phyloP scores from a whole-genome alignment of 2,797 vertebrate species.

The Danio aesculapii region DNA sequence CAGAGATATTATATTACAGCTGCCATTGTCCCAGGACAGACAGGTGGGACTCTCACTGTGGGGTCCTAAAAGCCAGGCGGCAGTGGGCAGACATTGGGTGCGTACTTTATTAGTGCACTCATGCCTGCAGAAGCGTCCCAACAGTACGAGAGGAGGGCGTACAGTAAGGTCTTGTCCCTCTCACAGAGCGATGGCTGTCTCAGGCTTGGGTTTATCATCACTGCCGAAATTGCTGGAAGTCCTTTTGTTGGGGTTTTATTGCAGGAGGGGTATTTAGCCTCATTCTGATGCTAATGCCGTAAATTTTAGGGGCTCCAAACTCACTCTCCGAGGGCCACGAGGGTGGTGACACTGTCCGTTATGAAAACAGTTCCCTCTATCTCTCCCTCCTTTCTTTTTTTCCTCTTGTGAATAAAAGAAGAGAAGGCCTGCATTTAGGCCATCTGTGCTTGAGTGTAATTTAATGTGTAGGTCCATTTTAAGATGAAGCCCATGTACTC shows the following conservation, averaged over 20 bases:
- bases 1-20: constrained; percentile 84
- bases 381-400: constrained; percentile 65
- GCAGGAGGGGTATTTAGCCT: constrained; percentile 71
- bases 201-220: constrained; percentile 75
- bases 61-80: constrained; percentile 73
- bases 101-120: constrained; percentile 80
- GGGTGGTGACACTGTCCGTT: constrained; percentile 69
- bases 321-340: constrained; percentile 69
- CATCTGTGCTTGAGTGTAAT: constrained; percentile 69
- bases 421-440: constrained; percentile 56
- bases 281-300: constrained; percentile 83
- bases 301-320: constrained; percentile 73
- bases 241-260: constrained; percentile 74
- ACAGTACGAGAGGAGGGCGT: constrained; percentile 75
- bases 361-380: constrained; percentile 67
- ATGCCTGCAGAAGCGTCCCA: constrained; percentile 80
- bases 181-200: constrained; percentile 73
- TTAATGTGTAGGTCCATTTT: constrained; percentile 80
- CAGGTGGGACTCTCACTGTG: constrained; percentile 88
- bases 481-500: constrained; percentile 77
- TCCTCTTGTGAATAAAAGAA: constrained; percentile 71
- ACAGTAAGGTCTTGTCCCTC: constrained; percentile 77
- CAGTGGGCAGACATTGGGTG: constrained; percentile 71
- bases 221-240: constrained; percentile 75
- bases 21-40: constrained; percentile 82